These are phyloP conservation scores for Iguana delicatissima DNA, from an alignment of 2,797 vertebrate species.

Conservation along the genomic window DNA sequence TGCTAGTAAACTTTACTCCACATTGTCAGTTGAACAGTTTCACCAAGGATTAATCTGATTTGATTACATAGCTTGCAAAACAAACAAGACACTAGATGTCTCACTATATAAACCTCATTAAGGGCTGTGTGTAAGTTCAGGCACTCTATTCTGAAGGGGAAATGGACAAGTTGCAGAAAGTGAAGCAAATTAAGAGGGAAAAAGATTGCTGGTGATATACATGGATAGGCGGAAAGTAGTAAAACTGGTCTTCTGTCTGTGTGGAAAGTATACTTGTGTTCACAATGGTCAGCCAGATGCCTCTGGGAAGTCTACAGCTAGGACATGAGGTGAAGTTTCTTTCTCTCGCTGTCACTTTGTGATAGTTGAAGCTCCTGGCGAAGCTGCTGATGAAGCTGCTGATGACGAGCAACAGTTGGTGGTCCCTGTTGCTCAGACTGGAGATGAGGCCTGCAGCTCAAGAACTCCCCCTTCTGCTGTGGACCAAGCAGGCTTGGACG, in stretches of 20 bases:
- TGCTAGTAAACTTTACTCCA: not conserved
- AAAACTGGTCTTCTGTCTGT: not conserved
- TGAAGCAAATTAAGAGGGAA: not conserved
- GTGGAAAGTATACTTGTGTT: not conserved
- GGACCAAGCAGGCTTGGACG: no score
- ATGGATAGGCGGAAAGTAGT: not conserved
- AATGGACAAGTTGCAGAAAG: not conserved
- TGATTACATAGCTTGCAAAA: not conserved
- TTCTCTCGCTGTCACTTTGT: not conserved
- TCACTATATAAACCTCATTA: slow-evolving; percentile 1
- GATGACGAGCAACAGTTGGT: no score
- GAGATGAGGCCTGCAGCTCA: no score
- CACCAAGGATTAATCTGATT: not conserved
- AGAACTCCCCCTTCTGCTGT: no score
- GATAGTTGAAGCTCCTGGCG: no score
- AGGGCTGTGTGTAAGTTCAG: not conserved
- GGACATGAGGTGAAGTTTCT: not conserved
- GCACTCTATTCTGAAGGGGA: not conserved
- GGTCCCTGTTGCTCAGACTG: no score
- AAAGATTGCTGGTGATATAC: no score
- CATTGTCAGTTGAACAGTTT: not conserved
- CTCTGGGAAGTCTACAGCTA: not conserved
- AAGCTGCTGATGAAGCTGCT: no score
- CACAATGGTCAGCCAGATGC: not conserved
- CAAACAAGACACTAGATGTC: not conserved